Conservation (phyloP, 1,140 invertebrate species). For the Drosophila novamexicana region DNA sequence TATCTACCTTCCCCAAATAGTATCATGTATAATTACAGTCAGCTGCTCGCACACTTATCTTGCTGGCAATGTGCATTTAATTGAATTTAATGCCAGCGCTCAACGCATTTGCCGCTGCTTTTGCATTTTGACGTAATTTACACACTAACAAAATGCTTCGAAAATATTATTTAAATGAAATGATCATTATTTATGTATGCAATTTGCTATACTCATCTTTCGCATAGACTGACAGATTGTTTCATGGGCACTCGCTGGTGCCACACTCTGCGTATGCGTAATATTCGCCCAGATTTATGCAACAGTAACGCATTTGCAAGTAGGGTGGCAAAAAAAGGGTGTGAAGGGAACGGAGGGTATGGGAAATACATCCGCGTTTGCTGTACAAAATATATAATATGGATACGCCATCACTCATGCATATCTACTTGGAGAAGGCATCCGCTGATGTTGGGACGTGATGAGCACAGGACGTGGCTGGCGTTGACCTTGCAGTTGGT, state of each 20-base stretch:
- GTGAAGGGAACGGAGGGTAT: too few species aligned
- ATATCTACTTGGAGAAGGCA: slow-evolving; percentile 13
- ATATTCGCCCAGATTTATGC: slow-evolving; percentile 74
- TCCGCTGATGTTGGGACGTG: slow-evolving; percentile 28
- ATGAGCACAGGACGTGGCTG: slow-evolving; percentile 7
- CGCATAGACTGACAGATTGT: slow-evolving; percentile 31
- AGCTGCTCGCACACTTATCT: not conserved
- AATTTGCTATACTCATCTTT: slow-evolving; percentile 9
- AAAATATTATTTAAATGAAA: slow-evolving; percentile 54
- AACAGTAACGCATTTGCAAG: slow-evolving; percentile 39
- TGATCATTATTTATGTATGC: slow-evolving; percentile 59
- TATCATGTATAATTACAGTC: slow-evolving; percentile 42
- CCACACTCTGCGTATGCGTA: slow-evolving; percentile 55
- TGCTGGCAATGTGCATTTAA: slow-evolving; percentile 31
- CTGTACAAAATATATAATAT: slow-evolving; percentile 16
- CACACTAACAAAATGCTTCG: slow-evolving; percentile 1
- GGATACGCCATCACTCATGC: slow-evolving; percentile 41
- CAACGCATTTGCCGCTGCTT: slow-evolving; percentile 1
- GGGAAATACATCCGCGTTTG: slow-evolving; percentile 4
- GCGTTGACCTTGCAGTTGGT: slow-evolving; percentile 43
- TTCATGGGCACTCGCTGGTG: slow-evolving; percentile 30
- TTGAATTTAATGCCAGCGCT: slow-evolving; percentile 46
- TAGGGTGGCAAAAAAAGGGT: not conserved
- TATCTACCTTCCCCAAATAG: not conserved
- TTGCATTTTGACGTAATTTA: too few species aligned